Base-by-base conservation (phyloP, 2,888 invertebrate genomes). In the Agapostemon virescens region DNA sequence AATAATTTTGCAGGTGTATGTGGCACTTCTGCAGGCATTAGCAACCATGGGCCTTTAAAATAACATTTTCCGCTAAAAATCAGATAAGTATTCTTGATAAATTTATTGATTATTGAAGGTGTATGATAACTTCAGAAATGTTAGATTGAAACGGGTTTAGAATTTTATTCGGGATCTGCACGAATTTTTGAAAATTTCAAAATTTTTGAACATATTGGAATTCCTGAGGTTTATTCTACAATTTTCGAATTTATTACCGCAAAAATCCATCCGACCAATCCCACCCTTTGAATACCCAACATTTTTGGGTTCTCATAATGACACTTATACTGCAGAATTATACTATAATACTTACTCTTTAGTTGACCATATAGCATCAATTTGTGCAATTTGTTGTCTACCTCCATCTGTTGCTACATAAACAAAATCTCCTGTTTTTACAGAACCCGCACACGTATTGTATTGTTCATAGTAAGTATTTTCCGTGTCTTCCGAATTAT, bases 341-440 rank as follows among this genome's bases (percentile, higher is more conserved):
- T 23, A 68, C 36, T 63, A 36, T n/a, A 63, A n/a, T 11, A 95
- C 96, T 95, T 93, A 98, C 97, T 96, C 96, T 91, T 96, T 95
- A 64, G 97, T 97, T 89, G 97, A 97, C 98, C 98, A 99, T 91
- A 99, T 97, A 79, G 96, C 96, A 92, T 99, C 98, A 84, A 99
- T 96, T 92, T 98, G 97, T 17, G 98, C 97, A 82, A 99, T 96
- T 89, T 98, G 95, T 91, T 98, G 98, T 92, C 97, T 96, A 68
- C 97, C 97, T 23, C 97, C 97, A 89, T 97, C 97, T 0, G 97
- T 97, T 79, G 97, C 97, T 20, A 99, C 98, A 91, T 98, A 98
- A 63, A 99, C 98, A 92, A 96, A 98, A 93, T 99, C 99, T 0
- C 99, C 98, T 0, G 96, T 96, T 93, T 97, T 97, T 70, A 97